Percentiles rank a stretch among this genome's conserved stretches.
These are phyloP conservation scores for Phylloscopus collybita DNA, from an alignment of 2,797 vertebrate species.

Conservation along the genomic window DNA sequence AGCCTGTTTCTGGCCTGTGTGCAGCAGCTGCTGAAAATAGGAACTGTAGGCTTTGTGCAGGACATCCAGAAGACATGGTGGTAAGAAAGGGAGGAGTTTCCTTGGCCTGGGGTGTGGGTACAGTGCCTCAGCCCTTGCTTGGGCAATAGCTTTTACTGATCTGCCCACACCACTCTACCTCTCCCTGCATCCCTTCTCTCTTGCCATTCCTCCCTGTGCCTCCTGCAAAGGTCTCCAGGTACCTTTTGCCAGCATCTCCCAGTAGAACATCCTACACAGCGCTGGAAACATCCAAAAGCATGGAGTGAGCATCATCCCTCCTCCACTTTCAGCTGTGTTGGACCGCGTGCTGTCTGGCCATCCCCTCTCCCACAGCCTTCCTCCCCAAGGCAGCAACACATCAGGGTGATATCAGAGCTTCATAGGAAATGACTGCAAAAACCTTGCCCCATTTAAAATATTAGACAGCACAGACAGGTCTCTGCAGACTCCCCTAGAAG, in stretches of 20 bases:
- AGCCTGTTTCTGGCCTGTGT: background rate
- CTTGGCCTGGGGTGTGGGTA: background rate
- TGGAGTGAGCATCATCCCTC: accelerated
- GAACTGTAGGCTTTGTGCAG: background rate
- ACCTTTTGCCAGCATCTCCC: background rate
- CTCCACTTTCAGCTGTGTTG: background rate
- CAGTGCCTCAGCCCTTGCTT: background rate
- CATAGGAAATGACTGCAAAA: background rate
- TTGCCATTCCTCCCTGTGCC: background rate
- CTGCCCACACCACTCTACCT: accelerated
- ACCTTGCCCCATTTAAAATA: background rate
- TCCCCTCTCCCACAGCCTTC: background rate
- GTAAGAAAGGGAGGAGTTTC: background rate
- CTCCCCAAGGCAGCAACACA: background rate
- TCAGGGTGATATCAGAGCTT: background rate
- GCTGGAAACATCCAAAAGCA: background rate
- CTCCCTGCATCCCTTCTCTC: background rate
- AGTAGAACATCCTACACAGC: background rate
- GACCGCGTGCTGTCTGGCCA: background rate
- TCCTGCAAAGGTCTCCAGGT: background rate
- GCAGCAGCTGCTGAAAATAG: background rate
- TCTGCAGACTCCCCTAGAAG: background rate
- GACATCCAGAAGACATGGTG: accelerated
- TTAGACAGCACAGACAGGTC: background rate
- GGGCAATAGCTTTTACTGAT: background rate